These are phyloP conservation scores for Pionites leucogaster DNA, from an alignment of 2,113 vertebrate genomes.

Conservation along the genomic window DNA sequence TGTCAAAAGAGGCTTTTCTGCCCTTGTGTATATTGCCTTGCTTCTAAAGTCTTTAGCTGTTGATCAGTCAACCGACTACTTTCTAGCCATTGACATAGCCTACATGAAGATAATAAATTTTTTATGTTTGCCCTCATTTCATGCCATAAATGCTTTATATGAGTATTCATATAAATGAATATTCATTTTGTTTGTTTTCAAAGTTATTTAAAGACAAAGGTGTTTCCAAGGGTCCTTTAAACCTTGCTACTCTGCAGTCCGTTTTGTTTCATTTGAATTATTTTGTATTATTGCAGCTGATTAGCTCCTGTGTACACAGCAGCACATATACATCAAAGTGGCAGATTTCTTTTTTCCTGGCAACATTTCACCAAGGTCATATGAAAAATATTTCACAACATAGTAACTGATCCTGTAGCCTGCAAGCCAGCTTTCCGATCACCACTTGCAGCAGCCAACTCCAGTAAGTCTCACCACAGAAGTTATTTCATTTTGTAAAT, in stretches of 20 bases:
- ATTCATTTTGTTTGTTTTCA: slow-evolving; percentile 10
- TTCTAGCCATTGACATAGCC: not conserved
- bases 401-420: not conserved
- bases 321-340: not conserved
- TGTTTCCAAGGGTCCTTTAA: not conserved
- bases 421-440: not conserved
- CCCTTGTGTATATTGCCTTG: not conserved
- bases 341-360: not conserved
- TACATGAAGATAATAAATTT: not conserved
- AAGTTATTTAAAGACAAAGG: slow-evolving; percentile 5
- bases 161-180: slow-evolving; percentile 40
- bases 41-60: not conserved
- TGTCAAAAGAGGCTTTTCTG: not conserved
- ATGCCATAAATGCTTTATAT: not conserved
- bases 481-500: not conserved
- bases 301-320: not conserved
- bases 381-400: not conserved
- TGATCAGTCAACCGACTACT: not conserved
- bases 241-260: not conserved
- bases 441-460: not conserved
- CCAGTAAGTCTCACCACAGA: not conserved
- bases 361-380: not conserved
- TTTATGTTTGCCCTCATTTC: not conserved
- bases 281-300: not conserved
- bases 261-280: not conserved